Percentiles rank a stretch among this genome's conserved stretches.
phyloP scores from a whole-genome alignment of 1,140 invertebrate species.

The Orchesella cincta region DNA sequence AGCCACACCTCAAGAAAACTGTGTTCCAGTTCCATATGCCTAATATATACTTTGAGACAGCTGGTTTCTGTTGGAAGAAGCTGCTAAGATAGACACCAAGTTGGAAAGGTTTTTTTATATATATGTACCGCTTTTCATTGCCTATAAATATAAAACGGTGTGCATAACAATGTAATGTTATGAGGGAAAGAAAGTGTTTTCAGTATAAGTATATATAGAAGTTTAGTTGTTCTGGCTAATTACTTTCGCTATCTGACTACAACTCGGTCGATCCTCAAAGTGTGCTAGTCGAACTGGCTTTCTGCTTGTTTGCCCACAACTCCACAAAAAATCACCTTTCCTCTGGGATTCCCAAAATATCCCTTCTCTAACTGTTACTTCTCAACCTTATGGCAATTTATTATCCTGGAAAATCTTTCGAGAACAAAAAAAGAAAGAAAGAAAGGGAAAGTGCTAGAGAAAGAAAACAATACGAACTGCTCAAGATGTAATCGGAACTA shows the following conservation, averaged over 20 bases:
- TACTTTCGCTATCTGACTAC: slow-evolving; percentile 25
- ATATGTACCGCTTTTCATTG: too few relatives aligned
- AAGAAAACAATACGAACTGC: neutral
- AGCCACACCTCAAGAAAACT: neutral
- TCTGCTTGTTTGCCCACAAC: slow-evolving; percentile 20
- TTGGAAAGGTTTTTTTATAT: too few relatives aligned
- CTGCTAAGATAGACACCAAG: too few relatives aligned
- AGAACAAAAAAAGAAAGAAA: neutral
- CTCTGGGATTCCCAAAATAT: slow-evolving; percentile 8
- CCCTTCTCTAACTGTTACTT: neutral
- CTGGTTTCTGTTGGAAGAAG: too few relatives aligned
- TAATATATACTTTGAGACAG: too few relatives aligned
- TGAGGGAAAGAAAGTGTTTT: neutral
- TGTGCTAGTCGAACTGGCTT: slow-evolving; percentile 18
- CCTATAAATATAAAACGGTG: too few relatives aligned
- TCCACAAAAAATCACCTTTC: slow-evolving; percentile 9
- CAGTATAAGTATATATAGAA: neutral
- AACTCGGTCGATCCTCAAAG: slow-evolving; percentile 21
- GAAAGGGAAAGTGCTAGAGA: neutral
- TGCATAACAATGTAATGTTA: too few relatives aligned
- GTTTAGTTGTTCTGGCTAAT: slow-evolving; percentile 24
- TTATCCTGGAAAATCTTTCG: neutral
- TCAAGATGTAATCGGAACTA: neutral
- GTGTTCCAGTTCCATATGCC: too few relatives aligned
- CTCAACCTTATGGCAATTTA: slow-evolving; percentile 20